Evolutionary conservation across 2,888 invertebrate species (phyloP).

Genomic region (Embidobia sp.): DNA sequence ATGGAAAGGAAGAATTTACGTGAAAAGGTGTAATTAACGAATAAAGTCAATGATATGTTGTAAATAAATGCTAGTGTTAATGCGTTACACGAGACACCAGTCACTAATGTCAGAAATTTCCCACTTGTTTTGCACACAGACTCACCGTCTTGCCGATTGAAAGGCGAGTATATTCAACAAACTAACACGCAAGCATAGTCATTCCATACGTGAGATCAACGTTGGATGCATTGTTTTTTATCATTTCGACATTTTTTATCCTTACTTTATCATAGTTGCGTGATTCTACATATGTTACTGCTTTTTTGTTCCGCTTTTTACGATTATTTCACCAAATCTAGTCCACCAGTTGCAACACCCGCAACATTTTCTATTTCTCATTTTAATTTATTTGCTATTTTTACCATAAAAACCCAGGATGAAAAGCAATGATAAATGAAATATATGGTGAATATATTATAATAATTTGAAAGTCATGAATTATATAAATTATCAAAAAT

Average conservation of each 20-base stretch:
- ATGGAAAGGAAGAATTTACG: too few species aligned
- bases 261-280: slow-evolving; percentile 42
- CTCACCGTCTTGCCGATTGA: slow-evolving; percentile 77
- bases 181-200: slow-evolving; percentile 68
- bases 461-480: too few species aligned
- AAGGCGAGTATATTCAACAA: slow-evolving; percentile 79
- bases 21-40: too few species aligned
- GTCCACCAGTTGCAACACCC: not conserved
- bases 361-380: too few species aligned
- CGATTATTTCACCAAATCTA: slow-evolving; percentile 22
- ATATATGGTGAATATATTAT: too few species aligned
- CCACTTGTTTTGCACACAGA: slow-evolving; percentile 79
- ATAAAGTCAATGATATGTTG: not conserved
- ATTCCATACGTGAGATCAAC: slow-evolving; percentile 65
- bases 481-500: too few species aligned
- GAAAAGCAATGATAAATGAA: too few species aligned
- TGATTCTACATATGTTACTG: slow-evolving; percentile 35
- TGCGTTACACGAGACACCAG: slow-evolving; percentile 62
- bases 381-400: too few species aligned
- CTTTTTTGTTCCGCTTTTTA: slow-evolving; percentile 25
- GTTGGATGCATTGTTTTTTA: slow-evolving; percentile 60
- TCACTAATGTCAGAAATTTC: slow-evolving; percentile 76
- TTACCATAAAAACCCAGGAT: too few species aligned
- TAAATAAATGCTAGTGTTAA: slow-evolving; percentile 20
- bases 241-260: slow-evolving; percentile 41